Evolutionary conservation across 2,888 invertebrate genomes (phyloP).

Genomic region (Pteria penguin): DNA sequence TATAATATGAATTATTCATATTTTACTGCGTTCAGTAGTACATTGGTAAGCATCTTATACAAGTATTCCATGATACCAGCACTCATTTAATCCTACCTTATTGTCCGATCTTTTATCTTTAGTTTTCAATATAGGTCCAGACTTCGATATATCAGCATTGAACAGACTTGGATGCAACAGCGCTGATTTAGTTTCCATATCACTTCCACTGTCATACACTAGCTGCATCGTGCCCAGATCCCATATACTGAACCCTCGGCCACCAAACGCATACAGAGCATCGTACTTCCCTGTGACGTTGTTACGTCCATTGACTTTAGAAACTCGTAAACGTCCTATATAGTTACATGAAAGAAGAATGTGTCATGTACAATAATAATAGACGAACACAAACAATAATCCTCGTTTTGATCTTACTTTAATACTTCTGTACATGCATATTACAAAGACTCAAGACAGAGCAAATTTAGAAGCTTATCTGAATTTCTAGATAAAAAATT

Average conservation of each 20-base stretch:
- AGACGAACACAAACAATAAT: no score
- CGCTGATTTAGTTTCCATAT: constrained; percentile 43
- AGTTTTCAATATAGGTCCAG: constrained; percentile 26
- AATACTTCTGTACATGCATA: no score
- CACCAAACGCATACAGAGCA: constrained; percentile 57
- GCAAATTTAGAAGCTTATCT: no score
- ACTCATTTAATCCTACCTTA: constrained; percentile 54
- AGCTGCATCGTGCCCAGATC: constrained; percentile 49
- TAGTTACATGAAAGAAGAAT: no score
- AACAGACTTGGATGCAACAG: constrained; percentile 49
- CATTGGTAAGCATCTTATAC: no score
- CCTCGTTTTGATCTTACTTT: no score
- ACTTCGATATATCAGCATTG: constrained; percentile 45
- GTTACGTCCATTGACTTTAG: constrained; percentile 50
- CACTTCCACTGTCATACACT: constrained; percentile 59
- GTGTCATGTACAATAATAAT: no score
- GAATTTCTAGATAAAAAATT: no score
- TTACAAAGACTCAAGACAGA: no score
- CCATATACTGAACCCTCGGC: constrained; percentile 58
- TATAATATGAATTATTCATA: no score
- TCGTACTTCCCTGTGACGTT: constrained; percentile 51
- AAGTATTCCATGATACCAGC: no score
- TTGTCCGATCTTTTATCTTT: constrained; percentile 59
- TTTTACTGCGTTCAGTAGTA: no score
- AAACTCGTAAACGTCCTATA: constrained; percentile 57